Evolutionary conservation across 2,888 invertebrate genomes (phyloP).

Genomic region (Phortica magna): DNA sequence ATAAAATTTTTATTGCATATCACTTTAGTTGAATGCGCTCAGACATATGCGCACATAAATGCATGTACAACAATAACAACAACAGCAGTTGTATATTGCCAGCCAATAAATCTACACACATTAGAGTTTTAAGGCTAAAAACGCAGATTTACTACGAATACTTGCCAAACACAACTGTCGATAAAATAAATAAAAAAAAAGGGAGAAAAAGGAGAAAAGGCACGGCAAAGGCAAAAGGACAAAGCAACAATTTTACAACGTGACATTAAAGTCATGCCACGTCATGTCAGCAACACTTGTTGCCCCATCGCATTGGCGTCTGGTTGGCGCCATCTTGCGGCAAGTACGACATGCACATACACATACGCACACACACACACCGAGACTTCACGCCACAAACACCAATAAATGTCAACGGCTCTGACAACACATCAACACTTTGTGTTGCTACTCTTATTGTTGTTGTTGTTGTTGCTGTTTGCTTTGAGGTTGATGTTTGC

Average conservation of each 20-base stretch:
- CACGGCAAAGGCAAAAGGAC: background rate
- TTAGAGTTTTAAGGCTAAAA: background rate
- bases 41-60: no score
- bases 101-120: background rate
- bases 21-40: no score
- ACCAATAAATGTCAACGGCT: slow-evolving; percentile 68
- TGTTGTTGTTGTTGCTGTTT: background rate
- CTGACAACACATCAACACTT: slow-evolving; percentile 70
- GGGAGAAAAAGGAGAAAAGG: no score
- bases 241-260: slow-evolving; percentile 15
- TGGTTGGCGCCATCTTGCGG: slow-evolving; percentile 26
- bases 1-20: no score
- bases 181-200: background rate
- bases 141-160: background rate
- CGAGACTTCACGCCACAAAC: slow-evolving; percentile 42
- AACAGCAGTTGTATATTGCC: background rate
- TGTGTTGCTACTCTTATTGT: slow-evolving; percentile 50
- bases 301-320: slow-evolving; percentile 11
- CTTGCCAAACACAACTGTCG: background rate
- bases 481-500: background rate
- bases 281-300: slow-evolving; percentile 17
- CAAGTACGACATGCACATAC: background rate
- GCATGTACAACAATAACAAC: background rate
- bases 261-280: background rate
- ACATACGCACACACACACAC: background rate